These are phyloP conservation scores for Potorous gilbertii DNA, from an alignment of 2,797 vertebrate genomes.

Conservation along the genomic window DNA sequence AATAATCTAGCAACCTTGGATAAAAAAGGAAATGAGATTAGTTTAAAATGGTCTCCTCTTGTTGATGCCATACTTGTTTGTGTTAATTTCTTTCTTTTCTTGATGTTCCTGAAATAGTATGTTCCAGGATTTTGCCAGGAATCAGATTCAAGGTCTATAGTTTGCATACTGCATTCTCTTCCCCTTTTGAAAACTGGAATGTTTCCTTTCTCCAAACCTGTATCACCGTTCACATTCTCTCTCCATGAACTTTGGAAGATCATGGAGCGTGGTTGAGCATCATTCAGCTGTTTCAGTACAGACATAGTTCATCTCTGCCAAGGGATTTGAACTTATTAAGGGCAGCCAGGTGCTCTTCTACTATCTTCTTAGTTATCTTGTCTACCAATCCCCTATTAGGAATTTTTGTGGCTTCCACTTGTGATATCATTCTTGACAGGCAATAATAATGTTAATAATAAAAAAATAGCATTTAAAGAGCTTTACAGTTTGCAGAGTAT, in stretches of 20 bases:
- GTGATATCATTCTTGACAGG: neutral
- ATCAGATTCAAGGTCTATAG: neutral
- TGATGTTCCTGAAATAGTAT: neutral
- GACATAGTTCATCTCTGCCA: neutral
- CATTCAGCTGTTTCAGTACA: neutral
- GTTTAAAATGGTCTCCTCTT: neutral
- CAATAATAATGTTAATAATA: neutral
- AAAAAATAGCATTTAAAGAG: neutral
- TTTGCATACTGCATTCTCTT: neutral
- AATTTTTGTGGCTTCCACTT: neutral
- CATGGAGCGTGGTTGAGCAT: neutral
- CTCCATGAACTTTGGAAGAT: neutral
- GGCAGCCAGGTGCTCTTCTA: neutral
- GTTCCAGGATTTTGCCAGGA: neutral
- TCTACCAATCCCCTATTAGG: neutral
- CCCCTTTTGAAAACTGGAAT: neutral
- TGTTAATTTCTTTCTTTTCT: neutral
- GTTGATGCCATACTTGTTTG: neutral
- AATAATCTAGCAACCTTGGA: neutral
- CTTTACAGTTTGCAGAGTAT: neutral
- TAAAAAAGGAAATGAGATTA: neutral
- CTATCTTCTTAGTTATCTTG: neutral
- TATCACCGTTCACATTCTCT: neutral
- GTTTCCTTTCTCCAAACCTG: neutral
- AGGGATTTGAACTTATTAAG: neutral